Base-by-base conservation (phyloP, 2,797 vertebrate genomes). In the Echiichthys vipera region DNA sequence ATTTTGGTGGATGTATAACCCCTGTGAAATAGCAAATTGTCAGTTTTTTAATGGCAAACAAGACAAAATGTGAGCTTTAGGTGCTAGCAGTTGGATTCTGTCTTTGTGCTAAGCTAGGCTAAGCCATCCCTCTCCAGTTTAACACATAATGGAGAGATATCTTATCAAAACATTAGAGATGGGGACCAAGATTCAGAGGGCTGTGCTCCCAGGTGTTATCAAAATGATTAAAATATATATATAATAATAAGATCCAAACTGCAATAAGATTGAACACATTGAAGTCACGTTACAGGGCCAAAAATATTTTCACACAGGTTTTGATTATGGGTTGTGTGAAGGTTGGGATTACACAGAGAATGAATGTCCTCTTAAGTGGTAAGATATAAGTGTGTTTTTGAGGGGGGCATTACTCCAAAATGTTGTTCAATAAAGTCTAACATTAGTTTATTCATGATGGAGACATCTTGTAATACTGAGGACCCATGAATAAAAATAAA, bases 401-500 rank as follows among this genome's bases (percentile, higher is more conserved):
- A 58, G 25, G 36, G n/a, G n/a, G 1, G 8, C 29, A 17, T 10
- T 2, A 5, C 22, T 37, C 14, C 24, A 42, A 43, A 22, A 34
- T n/a, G 12, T 34, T 34, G 6, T 32, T 42, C 15, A 25, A 17
- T 37, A 43, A 49, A 67, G 34, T 39, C 10, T 12, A 22, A 54
- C 24, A 68, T 78, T 22, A 43, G n/a, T 64, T 59, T 36, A 37
- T 32, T 43, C 20, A 40, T 5, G 17, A 46, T 49, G 3, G 15
- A 42, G 34, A 55, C 45, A 22, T 56, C 32, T n/a, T 24, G 15
- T 30, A 43, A 39, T 27, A 55, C 67, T 25, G 18, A 20, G 6
- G 20, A 50, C 17, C 46, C n/a, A 12, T 15, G 20, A 20, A 8
- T 37, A 34, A 53, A 63, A 24, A 32, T 22, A n/a, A 18, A 56